Percentiles rank a stretch among this genome's conserved stretches.
phyloP scores from a whole-genome alignment of 2,888 invertebrate species.

The Torymus texanus region DNA sequence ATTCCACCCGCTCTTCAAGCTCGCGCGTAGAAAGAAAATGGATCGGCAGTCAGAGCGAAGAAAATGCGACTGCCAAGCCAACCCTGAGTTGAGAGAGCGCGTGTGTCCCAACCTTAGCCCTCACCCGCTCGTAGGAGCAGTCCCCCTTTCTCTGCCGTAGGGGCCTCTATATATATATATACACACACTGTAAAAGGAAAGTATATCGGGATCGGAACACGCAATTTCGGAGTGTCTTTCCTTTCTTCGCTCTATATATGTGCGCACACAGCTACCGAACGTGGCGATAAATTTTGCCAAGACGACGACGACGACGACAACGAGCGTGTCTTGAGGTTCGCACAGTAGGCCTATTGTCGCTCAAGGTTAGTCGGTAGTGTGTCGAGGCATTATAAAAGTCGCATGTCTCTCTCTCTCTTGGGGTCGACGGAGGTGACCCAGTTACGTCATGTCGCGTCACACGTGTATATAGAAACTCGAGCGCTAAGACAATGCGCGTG shows the following conservation, averaged over 20 bases:
- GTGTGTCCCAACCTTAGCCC: no score
- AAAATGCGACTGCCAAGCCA: slow-evolving; percentile 21
- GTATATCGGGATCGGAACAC: slow-evolving; percentile 61
- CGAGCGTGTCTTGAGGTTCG: slow-evolving; percentile 12
- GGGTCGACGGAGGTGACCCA: slow-evolving; percentile 64
- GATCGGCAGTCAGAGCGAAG: slow-evolving; percentile 9
- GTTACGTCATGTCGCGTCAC: slow-evolving; percentile 69
- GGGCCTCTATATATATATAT: neutral
- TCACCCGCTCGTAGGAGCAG: neutral
- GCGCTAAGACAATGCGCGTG: slow-evolving; percentile 8
- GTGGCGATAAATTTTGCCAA: slow-evolving; percentile 65
- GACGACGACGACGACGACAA: neutral
- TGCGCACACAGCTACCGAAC: slow-evolving; percentile 57
- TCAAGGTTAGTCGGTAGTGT: slow-evolving; percentile 58
- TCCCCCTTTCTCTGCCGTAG: neutral
- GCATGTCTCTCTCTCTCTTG: no score
- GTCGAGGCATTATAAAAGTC: slow-evolving; percentile 56
- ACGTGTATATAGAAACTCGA: slow-evolving; percentile 60
- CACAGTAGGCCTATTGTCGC: slow-evolving; percentile 53
- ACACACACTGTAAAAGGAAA: slow-evolving; percentile 52
- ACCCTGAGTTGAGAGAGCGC: neutral
- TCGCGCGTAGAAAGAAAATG: slow-evolving; percentile 7
- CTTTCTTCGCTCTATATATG: slow-evolving; percentile 57
- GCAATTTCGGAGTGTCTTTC: slow-evolving; percentile 64
- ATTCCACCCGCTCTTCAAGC: no score